A percentile compares a stretch with the other conserved stretches of the same genome.
phyloP scores from a whole-genome alignment of 2,113 vertebrate species.

The Rhinopithecus roxellana region DNA sequence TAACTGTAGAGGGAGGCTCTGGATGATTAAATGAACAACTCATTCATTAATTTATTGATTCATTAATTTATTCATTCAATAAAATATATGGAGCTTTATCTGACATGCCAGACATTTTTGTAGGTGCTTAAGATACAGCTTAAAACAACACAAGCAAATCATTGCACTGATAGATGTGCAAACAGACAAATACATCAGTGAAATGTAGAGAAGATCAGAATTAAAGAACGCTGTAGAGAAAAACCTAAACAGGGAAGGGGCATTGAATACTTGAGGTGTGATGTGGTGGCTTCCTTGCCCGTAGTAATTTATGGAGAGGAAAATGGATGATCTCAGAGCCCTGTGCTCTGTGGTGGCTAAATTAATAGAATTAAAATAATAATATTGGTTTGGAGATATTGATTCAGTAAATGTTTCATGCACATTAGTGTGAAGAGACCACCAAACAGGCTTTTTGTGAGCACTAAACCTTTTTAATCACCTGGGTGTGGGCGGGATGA shows the following conservation, averaged over 20 bases:
- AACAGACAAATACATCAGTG: neutral
- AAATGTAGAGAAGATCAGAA: neutral
- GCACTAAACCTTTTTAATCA: too few species aligned
- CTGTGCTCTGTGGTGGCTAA: neutral
- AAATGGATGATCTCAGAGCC: neutral
- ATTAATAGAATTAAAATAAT: neutral
- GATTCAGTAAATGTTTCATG: neutral
- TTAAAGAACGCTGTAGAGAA: neutral
- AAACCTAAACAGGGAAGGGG: neutral
- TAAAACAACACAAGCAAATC: neutral
- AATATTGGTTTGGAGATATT: neutral
- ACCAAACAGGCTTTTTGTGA: too few species aligned
- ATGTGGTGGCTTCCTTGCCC: fast-evolving
- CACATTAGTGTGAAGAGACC: too few species aligned
- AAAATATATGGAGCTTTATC: neutral
- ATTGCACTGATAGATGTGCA: neutral
- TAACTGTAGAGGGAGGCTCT: neutral
- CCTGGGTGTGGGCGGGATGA: too few species aligned
- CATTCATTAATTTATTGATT: neutral
- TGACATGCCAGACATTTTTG: neutral
- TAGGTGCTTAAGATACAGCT: neutral
- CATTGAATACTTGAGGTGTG: neutral
- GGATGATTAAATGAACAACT: neutral
- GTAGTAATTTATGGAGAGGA: neutral
- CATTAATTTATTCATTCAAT: neutral